Evolutionary conservation across 2,113 vertebrate species (phyloP), one percentile per base, ranked within the genome.

Genomic region (Desmodus rotundus): DNA sequence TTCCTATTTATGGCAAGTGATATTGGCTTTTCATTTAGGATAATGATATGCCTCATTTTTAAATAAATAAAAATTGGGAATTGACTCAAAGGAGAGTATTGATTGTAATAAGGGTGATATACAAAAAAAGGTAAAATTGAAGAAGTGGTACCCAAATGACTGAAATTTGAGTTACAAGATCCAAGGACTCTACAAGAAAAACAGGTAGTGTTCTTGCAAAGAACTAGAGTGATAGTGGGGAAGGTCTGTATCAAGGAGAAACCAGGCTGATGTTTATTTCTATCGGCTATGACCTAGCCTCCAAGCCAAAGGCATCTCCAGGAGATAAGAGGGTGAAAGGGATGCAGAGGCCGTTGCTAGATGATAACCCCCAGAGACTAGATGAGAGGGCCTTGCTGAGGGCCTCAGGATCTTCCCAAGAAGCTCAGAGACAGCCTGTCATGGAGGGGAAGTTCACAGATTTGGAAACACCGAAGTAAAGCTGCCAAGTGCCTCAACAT

Each of bases 51-150:
- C 41, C 45, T 91, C 33, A 70, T 61, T 86, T 83, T 56, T n/a
- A 85, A 54, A 88, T 76, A 93, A 85, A 67, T 89, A 36, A 94
- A 81, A 77, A 78, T 17, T 82, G 14, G 54, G 52, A 86, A 94
- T 38, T 54, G 22, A 94, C 70, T 87, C 80, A 81, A 73, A 95
- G 58, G 73, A 56, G 70, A 83, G n/a, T 54, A 38, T 54, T 73
- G 45, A 36, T 68, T 96, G 82, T n/a, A 93, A 50, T 43, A 68
- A 31, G 24, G 12, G 6, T 54, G 41, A 41, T 58, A 28, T 28
- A n/a, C 19, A 76, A 68, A 45, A 73, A 74, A 92, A 68, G 41
- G 17, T 43, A 94, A 94, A 47, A 61, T 56, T 47, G 24, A 36
- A 10, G 67, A 65, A 47, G 22, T 33, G 74, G 11, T 36, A 43